Evolutionary conservation across 2,888 invertebrate species (phyloP).

Genomic region (Nomada lathburiana): DNA sequence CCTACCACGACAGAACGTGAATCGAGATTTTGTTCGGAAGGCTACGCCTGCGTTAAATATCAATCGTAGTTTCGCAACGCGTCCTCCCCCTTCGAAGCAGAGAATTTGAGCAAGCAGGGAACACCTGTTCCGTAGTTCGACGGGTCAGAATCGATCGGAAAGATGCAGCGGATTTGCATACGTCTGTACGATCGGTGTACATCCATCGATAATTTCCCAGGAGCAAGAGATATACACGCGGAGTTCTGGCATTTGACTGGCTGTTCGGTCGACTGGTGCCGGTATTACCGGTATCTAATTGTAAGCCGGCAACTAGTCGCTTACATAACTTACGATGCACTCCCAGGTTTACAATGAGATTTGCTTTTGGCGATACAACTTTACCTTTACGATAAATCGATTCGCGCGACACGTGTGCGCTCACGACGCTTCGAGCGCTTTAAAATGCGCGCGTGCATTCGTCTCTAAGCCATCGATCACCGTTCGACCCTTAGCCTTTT

Average conservation of each 20-base stretch:
- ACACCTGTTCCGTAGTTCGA: not conserved
- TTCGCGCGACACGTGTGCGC: constrained; percentile 28
- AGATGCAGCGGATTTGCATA: not conserved
- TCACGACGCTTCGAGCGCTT: not conserved
- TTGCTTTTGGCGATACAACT: constrained; percentile 72
- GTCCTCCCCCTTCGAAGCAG: not conserved
- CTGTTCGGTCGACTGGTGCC: constrained; percentile 47
- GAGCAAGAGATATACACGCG: constrained; percentile 38
- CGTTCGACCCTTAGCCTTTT: not conserved
- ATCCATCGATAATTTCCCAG: constrained; percentile 62
- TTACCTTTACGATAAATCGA: constrained; percentile 64
- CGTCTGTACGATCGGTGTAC: not conserved
- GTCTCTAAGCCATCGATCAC: not conserved
- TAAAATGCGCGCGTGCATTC: not conserved
- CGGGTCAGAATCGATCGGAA: not conserved
- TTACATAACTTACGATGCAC: constrained; percentile 66
- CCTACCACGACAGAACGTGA: too few species aligned
- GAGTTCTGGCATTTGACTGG: constrained; percentile 69
- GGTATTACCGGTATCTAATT: constrained; percentile 52
- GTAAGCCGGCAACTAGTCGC: constrained; percentile 48
- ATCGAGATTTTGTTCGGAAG: not conserved
- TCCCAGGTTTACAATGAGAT: constrained; percentile 63
- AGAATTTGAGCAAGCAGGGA: not conserved
- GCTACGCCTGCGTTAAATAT: not conserved
- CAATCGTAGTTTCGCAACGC: not conserved